Evolutionary conservation across 2,797 vertebrate genomes (phyloP), one percentile per base, ranked within the genome.

Genomic region (Orestias chungarensis): DNA sequence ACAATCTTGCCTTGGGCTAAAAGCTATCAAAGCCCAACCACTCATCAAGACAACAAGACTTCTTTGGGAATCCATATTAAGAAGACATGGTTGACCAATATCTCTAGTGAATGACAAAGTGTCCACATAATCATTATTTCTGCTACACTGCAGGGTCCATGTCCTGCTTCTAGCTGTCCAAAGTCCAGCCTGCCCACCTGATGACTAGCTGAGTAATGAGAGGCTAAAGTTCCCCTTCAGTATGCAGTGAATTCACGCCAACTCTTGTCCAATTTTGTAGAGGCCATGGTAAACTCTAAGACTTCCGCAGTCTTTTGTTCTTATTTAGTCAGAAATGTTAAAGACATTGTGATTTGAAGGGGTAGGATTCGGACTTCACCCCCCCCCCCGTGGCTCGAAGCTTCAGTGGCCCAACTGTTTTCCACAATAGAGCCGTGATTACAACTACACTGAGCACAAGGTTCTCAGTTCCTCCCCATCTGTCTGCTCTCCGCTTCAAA

Each of bases 381-480:
- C 44, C 70, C 90, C 90, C 73, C 70, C 90, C 90, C 73, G 80
- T 82, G 69, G 92, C 76, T 87, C 70, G 55, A 75, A 80, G 85
- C 85, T 70, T 74, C 85, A 87, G 85, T 91, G 70, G 75, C 80
- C 93, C 84, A 85, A 86, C 92, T 88, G 91, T 87, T 92, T 81
- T 25, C 81, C 71, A 95, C 93, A 95, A 95, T 95, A 91, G 86
- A 79, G 81, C 72, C 80, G 71, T 95, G 95, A 95, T 95, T 95
- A 94, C 92, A 86, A 87, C 92, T 88, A 91, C 88, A 74, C 85
- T 61, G 71, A 85, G 86, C 59, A 64, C 86, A 78, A 78, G 71
- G 82, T 80, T 83, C 81, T 81, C 79, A 66, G 78, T 79, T 81
- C 83, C 82, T 73, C 86, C 82, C 83, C n/a, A 70, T 71, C 73